Evolutionary conservation across 2,888 invertebrate species (phyloP).

Genomic region (Onchidella celtica): DNA sequence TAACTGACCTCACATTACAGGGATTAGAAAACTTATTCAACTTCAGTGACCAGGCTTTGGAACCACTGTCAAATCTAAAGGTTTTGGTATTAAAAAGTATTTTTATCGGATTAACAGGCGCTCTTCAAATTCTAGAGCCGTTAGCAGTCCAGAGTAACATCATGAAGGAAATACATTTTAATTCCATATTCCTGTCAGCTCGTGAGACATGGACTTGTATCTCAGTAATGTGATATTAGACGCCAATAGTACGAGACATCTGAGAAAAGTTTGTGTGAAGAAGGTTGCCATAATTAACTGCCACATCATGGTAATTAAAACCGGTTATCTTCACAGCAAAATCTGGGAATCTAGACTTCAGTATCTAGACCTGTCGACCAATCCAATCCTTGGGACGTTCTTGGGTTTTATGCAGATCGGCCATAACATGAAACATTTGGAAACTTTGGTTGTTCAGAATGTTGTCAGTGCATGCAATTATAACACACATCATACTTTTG

Average conservation of each 20-base stretch:
- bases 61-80: neutral
- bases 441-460: neutral
- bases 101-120: neutral
- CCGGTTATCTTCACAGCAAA: neutral
- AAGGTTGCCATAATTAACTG: neutral
- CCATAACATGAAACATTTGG: conserved; percentile 5
- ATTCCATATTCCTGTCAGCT: neutral
- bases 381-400: neutral
- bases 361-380: conserved; percentile 4
- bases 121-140: neutral
- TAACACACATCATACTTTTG: neutral
- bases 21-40: neutral
- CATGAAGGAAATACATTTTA: conserved; percentile 14
- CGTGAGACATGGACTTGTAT: neutral
- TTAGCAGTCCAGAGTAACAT: neutral
- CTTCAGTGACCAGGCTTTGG: neutral
- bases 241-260: neutral
- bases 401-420: neutral
- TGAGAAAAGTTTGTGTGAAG: conserved; percentile 21
- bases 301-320: neutral
- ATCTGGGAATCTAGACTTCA: conserved; percentile 8
- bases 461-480: too few species aligned
- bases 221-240: neutral
- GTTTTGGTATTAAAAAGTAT: neutral
- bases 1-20: neutral